These are phyloP conservation scores for Mythimna vitellina DNA, from an alignment of 2,888 invertebrate species.

Conservation along the genomic window DNA sequence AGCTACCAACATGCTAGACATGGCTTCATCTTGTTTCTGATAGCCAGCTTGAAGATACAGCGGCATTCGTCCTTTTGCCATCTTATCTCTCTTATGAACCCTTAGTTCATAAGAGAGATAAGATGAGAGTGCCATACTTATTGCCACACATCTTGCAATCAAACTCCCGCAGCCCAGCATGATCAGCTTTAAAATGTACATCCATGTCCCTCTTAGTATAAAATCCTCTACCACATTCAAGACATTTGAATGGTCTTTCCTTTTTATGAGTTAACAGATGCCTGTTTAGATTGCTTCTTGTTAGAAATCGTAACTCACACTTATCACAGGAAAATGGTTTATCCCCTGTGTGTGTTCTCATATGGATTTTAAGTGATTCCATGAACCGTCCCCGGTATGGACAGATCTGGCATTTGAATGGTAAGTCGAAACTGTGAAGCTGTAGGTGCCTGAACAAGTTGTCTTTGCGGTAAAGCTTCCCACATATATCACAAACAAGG, in stretches of 20 bases:
- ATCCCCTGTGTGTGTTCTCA: conserved; percentile 77
- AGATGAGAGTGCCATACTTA: no score
- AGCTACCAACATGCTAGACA: conserved; percentile 13
- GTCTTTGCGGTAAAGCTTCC: conserved; percentile 78
- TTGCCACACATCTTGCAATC: conserved; percentile 76
- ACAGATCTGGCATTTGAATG: conserved; percentile 77
- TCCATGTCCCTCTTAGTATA: conserved; percentile 76
- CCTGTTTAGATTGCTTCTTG: conserved; percentile 79
- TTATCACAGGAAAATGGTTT: conserved; percentile 80
- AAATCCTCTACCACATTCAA: conserved; percentile 77
- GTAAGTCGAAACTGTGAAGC: conserved; percentile 74
- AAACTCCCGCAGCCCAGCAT: conserved; percentile 78
- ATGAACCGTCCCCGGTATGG: conserved; percentile 78
- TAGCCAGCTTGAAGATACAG: conserved; percentile 79
- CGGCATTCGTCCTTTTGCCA: conserved; percentile 80
- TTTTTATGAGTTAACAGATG: conserved; percentile 79
- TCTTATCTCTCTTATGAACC: conserved; percentile 80
- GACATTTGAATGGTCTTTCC: conserved; percentile 76
- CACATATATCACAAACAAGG: conserved; percentile 79
- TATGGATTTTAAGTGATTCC: conserved; percentile 78
- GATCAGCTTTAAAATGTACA: conserved; percentile 77
- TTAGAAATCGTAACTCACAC: conserved; percentile 76
- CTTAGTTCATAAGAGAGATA: no score
- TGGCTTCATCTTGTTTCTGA: conserved; percentile 52
- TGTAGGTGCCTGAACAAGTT: conserved; percentile 77